Percentiles rank a stretch among this genome's conserved stretches.
These are phyloP conservation scores for Chrysaora quinquecirrha DNA, from an alignment of 30 jellyfish, hydroid and myxozoan species.

Conservation along the genomic window DNA sequence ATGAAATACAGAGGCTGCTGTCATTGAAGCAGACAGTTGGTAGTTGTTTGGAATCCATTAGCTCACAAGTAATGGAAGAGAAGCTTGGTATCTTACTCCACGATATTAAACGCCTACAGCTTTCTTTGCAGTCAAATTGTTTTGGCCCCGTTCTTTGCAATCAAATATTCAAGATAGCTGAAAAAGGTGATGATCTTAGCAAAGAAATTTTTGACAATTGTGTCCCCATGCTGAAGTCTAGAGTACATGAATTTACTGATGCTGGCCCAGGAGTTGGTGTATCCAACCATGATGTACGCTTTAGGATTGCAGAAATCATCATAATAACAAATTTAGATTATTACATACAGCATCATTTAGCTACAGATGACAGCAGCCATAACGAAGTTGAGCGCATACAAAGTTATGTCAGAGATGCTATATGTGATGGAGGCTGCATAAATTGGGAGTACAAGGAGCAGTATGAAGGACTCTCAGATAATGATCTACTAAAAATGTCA, in stretches of 20 bases:
- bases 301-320: slow-evolving; percentile 52
- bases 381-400: slow-evolving; percentile 68
- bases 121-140: not conserved
- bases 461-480: slow-evolving; percentile 10
- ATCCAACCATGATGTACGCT: slow-evolving; percentile 56
- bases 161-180: not conserved
- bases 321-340: slow-evolving; percentile 15
- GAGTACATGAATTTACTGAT: slow-evolving; percentile 64
- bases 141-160: not conserved
- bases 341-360: slow-evolving; percentile 61
- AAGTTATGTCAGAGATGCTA: slow-evolving; percentile 48
- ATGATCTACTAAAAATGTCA: slow-evolving; percentile 7
- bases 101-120: not conserved
- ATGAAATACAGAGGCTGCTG: not conserved
- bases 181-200: not conserved
- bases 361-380: slow-evolving; percentile 77
- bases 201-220: not conserved
- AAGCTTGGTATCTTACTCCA: not conserved
- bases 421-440: slow-evolving; percentile 37
- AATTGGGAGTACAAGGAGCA: slow-evolving; percentile 37
- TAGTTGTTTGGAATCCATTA: not conserved
- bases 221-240: slow-evolving; percentile 53
- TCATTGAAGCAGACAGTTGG: slow-evolving; percentile 1
- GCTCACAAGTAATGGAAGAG: not conserved
- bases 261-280: slow-evolving; percentile 75